Percentiles rank a stretch among this genome's conserved stretches.
Conservation (phyloP, 2,113 vertebrate species). For the Colistium nudipinnis region DNA sequence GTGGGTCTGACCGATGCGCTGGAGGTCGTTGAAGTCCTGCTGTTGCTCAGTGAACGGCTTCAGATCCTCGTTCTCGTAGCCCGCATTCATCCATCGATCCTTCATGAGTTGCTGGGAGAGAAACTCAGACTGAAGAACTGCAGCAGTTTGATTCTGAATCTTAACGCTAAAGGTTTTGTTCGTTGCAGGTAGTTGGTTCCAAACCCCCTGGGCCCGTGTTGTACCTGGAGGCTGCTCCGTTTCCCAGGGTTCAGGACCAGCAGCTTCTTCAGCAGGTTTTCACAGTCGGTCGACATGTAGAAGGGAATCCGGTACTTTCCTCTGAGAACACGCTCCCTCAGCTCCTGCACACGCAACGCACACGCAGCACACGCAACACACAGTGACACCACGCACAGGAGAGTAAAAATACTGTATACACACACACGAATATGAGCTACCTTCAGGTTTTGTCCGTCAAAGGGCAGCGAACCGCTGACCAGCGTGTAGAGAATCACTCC, state of each 20-base stretch:
- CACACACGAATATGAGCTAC: slow-evolving; percentile 12
- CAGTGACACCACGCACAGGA: neutral
- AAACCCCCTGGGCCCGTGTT: neutral
- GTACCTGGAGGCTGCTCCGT: slow-evolving; percentile 90
- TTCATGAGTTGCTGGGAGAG: slow-evolving; percentile 91
- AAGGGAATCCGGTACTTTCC: slow-evolving; percentile 95
- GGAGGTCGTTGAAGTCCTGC: slow-evolving; percentile 85
- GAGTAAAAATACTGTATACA: too few relatives aligned
- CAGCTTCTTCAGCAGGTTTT: slow-evolving; percentile 93
- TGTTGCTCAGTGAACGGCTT: slow-evolving; percentile 89
- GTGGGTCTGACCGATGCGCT: slow-evolving; percentile 48
- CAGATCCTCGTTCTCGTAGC: slow-evolving; percentile 89
- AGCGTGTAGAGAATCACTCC: slow-evolving; percentile 90
- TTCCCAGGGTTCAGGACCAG: slow-evolving; percentile 92
- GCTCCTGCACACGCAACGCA: slow-evolving; percentile 78
- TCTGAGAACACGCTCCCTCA: slow-evolving; percentile 90
- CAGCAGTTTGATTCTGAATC: neutral
- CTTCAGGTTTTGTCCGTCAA: slow-evolving; percentile 95
- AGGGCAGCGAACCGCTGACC: slow-evolving; percentile 92
- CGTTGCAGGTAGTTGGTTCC: neutral
- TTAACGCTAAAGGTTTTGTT: neutral
- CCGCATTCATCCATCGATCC: slow-evolving; percentile 94
- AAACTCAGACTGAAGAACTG: neutral
- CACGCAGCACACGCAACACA: slow-evolving; percentile 8
- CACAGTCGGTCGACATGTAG: slow-evolving; percentile 97